Percentiles rank a stretch among this genome's conserved stretches.
Conservation (phyloP, 1,140 invertebrate species). For the Penaeus indicus region DNA sequence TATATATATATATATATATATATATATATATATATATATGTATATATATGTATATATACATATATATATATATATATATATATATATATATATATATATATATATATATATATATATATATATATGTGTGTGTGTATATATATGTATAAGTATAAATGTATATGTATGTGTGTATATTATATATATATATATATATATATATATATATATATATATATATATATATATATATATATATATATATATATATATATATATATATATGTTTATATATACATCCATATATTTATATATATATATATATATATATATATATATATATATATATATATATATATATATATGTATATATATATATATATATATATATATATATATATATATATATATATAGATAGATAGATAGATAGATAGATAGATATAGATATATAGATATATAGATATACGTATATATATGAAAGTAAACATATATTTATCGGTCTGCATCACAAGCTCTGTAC, state of each 20-base stretch:
- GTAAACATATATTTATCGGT: too few relatives aligned
- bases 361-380: too few relatives aligned
- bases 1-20: too few relatives aligned
- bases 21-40: background rate
- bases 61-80: background rate
- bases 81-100: constrained; percentile 20
- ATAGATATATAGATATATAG: too few relatives aligned
- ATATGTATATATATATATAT: too few relatives aligned
- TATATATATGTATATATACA: background rate
- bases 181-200: constrained; percentile 19
- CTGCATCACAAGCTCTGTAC: too few relatives aligned
- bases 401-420: too few relatives aligned
- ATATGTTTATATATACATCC: too few relatives aligned
- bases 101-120: constrained; percentile 26
- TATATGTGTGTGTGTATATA: constrained; percentile 7
- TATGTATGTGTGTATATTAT: background rate
- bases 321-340: too few relatives aligned
- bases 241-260: constrained; percentile 8
- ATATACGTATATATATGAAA: too few relatives aligned
- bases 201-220: background rate
- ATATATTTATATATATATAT: constrained; percentile 15
- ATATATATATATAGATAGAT: too few relatives aligned
- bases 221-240: constrained; percentile 11
- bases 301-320: background rate
- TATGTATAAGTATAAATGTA: background rate